A percentile compares a stretch with the other conserved stretches of the same genome.
phyloP scores from a whole-genome alignment of 2,797 vertebrate species.

The Florisuga fusca region DNA sequence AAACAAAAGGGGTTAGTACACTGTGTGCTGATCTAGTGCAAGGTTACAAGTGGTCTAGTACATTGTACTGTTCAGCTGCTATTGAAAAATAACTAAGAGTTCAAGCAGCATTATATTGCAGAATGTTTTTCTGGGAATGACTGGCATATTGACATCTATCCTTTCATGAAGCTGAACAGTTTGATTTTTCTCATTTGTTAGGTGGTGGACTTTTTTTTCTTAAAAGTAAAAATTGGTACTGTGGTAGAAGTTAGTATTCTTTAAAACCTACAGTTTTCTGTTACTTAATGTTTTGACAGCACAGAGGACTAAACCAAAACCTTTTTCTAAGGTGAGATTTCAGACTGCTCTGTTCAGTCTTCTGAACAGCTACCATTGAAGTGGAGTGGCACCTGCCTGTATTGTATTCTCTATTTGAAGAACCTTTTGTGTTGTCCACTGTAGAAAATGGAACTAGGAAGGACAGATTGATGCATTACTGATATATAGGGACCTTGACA shows the following conservation, averaged over 20 bases:
- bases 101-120: background rate
- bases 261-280: background rate
- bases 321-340: background rate
- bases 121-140: background rate
- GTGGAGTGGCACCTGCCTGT: background rate
- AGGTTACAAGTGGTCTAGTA: background rate
- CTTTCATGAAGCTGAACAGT: background rate
- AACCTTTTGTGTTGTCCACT: background rate
- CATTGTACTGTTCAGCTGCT: background rate
- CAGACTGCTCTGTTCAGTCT: background rate
- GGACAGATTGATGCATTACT: background rate
- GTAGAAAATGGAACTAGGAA: background rate
- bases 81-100: background rate
- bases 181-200: background rate
- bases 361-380: background rate
- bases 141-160: background rate
- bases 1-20: background rate
- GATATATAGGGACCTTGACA: too few species aligned
- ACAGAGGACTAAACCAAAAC: background rate
- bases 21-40: background rate
- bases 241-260: background rate
- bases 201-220: background rate
- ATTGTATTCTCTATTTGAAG: background rate
- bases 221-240: background rate
- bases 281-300: background rate